Base-by-base conservation (phyloP, 1,140 invertebrate species). In the Hestina assimilis region DNA sequence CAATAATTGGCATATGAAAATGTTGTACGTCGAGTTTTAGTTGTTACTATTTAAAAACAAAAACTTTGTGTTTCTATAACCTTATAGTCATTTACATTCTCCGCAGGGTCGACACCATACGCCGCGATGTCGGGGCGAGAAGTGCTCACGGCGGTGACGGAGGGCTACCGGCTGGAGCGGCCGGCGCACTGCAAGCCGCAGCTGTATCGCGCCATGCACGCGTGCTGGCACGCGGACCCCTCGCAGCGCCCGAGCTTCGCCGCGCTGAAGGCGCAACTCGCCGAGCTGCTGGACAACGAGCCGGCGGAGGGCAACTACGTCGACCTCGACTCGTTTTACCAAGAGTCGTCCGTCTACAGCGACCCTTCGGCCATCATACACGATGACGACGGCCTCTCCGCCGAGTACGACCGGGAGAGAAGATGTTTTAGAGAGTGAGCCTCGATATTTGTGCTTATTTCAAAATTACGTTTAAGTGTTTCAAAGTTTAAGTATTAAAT, bases 61-160 rank as follows among this genome's bases (percentile, higher is more conserved):
- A n/a, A n/a, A n/a, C n/a, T n/a, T n/a, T n/a, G n/a, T n/a, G n/a
- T n/a, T n/a, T n/a, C n/a, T n/a, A 6, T 26, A 26, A 9, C 1
- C 5, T 4, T 6, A 9, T 4, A 0, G 24, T 8, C 9, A 26
- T 26, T 14, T 4, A 33, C 11, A 4, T 6, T 1, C 29, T 15
- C 11, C 12, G 12, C 59, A 95, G 94, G 94, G 52, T 95, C 94
- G 14, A 96, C 94, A 66, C 95, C 95, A 1, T 96, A 96, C 78
- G 93, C 94, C 14, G 92, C 94, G 31, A 92, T 95, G 91, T 93
- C 93, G 12, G 94, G 94, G 0, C 89, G 93, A 1, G 94, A 96
- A 74, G 95, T 96, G 8, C 93, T 95, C 79, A 89, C 93, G 1
- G 91, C 92, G 35, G 94, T 96, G 31, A 91, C 93, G 9, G 93